These are phyloP conservation scores for Elanus axillaris DNA, from an alignment of 2,113 vertebrate species.

Conservation along the genomic window DNA sequence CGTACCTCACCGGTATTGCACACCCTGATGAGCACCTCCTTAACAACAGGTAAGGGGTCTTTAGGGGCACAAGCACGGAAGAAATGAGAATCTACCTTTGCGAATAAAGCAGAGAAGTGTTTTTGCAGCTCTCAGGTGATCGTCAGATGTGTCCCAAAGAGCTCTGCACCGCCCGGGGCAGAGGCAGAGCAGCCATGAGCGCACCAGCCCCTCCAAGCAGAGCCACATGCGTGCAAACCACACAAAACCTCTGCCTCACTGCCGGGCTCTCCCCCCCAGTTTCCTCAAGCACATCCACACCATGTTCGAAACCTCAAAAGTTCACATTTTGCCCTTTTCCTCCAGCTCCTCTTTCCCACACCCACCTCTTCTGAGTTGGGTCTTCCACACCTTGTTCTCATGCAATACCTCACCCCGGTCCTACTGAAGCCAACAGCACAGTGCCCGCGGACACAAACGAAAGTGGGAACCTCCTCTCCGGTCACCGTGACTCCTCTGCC, in stretches of 20 bases:
- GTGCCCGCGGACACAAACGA: fast-evolving
- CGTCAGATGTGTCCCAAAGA: fast-evolving
- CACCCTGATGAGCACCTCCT: not conserved
- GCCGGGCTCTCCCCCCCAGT: not conserved
- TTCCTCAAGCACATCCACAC: not conserved
- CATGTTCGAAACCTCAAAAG: fast-evolving
- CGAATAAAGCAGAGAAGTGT: not conserved
- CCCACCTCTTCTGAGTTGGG: fast-evolving
- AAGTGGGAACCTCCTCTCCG: not conserved
- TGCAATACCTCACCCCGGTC: not conserved
- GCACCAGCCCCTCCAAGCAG: not conserved
- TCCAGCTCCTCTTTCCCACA: not conserved
- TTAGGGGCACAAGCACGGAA: not conserved
- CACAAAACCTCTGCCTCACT: not conserved
- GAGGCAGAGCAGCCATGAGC: fast-evolving
- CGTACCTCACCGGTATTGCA: not conserved
- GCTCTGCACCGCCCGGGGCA: not conserved
- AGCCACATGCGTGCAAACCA: fast-evolving
- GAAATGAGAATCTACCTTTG: not conserved
- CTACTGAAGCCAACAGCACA: not conserved
- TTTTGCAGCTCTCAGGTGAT: not conserved
- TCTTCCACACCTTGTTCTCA: not conserved
- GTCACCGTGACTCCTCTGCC: fast-evolving
- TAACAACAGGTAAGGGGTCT: not conserved
- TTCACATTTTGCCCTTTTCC: not conserved